Conservation (phyloP, 2,888 invertebrate genomes). For the Falcaria lacertinaria region DNA sequence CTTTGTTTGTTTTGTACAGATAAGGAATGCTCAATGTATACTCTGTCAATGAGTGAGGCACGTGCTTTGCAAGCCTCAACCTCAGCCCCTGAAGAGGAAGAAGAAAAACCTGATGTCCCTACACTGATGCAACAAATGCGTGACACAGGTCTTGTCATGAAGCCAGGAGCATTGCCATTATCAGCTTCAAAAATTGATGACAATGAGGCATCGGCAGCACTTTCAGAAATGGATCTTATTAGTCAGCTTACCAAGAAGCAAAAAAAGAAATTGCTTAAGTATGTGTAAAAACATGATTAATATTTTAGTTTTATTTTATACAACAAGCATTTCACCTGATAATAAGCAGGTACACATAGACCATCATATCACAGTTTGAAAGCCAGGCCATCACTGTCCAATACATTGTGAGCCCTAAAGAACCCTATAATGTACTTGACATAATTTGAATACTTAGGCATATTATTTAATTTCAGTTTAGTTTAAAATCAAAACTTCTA, state of each 20-base stretch:
- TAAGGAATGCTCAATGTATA: conserved; percentile 97
- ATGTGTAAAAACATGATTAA: conserved; percentile 38
- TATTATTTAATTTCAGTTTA: too few relatives aligned
- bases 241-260: conserved; percentile 92
- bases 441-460: too few relatives aligned
- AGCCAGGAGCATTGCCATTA: conserved; percentile 84
- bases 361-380: too few relatives aligned
- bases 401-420: too few relatives aligned
- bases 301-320: not conserved
- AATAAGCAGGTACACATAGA: too few relatives aligned
- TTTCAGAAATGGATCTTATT: conserved; percentile 88
- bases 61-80: conserved; percentile 85
- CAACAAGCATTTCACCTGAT: not conserved
- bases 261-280: conserved; percentile 94
- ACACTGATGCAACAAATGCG: conserved; percentile 93
- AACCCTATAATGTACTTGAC: too few relatives aligned
- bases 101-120: conserved; percentile 80
- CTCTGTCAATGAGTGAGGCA: conserved; percentile 90
- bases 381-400: too few relatives aligned
- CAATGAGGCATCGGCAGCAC: conserved; percentile 75
- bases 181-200: conserved; percentile 79
- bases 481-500: too few relatives aligned
- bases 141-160: conserved; percentile 94
- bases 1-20: conserved; percentile 80
- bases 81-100: conserved; percentile 85